Percentiles rank a stretch among this genome's conserved stretches.
Conservation (phyloP, 2,888 invertebrate species). For the Malthinus flaveolus region DNA sequence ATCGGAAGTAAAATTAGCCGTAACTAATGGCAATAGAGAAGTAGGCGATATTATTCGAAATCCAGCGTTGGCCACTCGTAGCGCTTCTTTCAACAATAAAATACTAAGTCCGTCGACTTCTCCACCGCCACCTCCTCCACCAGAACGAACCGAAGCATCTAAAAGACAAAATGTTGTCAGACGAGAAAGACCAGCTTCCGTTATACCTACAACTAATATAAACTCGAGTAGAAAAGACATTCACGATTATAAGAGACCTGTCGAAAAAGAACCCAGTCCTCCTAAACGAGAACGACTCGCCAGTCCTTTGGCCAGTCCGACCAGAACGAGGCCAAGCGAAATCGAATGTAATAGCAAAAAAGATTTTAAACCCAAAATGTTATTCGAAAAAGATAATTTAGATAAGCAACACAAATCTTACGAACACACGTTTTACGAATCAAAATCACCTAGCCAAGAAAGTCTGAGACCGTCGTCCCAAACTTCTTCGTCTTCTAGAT, state of each 20-base stretch:
- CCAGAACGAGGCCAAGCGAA: slow-evolving; percentile 2
- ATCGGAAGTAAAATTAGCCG: slow-evolving; percentile 58
- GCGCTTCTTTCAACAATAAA: slow-evolving; percentile 62
- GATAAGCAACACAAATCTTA: slow-evolving; percentile 31
- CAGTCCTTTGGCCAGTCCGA: slow-evolving; percentile 4
- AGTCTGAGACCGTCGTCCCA: slow-evolving; percentile 38
- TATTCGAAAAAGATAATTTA: slow-evolving; percentile 34
- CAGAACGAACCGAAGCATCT: slow-evolving; percentile 51
- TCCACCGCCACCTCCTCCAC: slow-evolving; percentile 57
- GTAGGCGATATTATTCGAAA: slow-evolving; percentile 34
- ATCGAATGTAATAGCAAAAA: slow-evolving; percentile 10
- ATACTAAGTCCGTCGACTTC: slow-evolving; percentile 52
- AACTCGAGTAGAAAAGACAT: slow-evolving; percentile 32
- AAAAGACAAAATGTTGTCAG: slow-evolving; percentile 45
- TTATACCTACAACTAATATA: slow-evolving; percentile 43
- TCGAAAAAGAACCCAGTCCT: slow-evolving; percentile 32
- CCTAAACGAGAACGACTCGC: slow-evolving; percentile 11
- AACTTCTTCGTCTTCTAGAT: slow-evolving; percentile 27
- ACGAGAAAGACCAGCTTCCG: slow-evolving; percentile 52
- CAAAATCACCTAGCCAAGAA: slow-evolving; percentile 37
- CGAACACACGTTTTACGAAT: slow-evolving; percentile 13
- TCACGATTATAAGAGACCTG: slow-evolving; percentile 15
- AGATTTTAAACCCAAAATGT: slow-evolving; percentile 34
- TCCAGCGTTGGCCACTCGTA: slow-evolving; percentile 52
- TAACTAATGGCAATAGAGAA: slow-evolving; percentile 49